Percentiles rank a stretch among this genome's conserved stretches.
Conservation (phyloP, 2,888 invertebrate species). For the Ennomos erosarius region DNA sequence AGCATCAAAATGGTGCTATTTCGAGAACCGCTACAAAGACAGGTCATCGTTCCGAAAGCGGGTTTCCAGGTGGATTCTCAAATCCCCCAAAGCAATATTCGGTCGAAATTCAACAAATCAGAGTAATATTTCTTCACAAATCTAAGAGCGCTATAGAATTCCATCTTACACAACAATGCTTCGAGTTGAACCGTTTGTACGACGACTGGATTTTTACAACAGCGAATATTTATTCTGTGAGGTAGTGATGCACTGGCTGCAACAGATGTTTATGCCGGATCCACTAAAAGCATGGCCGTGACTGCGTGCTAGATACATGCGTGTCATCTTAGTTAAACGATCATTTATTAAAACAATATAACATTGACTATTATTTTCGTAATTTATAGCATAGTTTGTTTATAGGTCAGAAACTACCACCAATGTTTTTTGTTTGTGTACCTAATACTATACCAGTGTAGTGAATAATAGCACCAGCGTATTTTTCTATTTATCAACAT, state of each 20-base stretch:
- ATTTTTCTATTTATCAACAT: too few species aligned
- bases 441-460: too few species aligned
- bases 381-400: too few species aligned
- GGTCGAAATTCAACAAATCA: conserved; percentile 34
- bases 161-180: conserved; percentile 40
- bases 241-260: conserved; percentile 8
- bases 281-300: neutral
- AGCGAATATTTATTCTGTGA: conserved; percentile 33
- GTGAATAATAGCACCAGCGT: too few species aligned
- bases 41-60: conserved; percentile 12
- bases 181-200: conserved; percentile 26
- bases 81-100: conserved; percentile 28
- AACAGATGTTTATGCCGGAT: neutral
- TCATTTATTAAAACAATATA: too few species aligned
- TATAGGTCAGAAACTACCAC: too few species aligned
- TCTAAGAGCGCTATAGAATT: conserved; percentile 40
- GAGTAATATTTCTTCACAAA: conserved; percentile 35
- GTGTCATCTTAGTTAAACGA: too few species aligned
- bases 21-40: conserved; percentile 1
- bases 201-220: conserved; percentile 30
- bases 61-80: conserved; percentile 19
- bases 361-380: too few species aligned
- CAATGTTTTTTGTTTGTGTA: too few species aligned
- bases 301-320: too few species aligned
- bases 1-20: conserved; percentile 8